Conservation (phyloP, 2,888 invertebrate genomes). For the Clivina fossor region DNA sequence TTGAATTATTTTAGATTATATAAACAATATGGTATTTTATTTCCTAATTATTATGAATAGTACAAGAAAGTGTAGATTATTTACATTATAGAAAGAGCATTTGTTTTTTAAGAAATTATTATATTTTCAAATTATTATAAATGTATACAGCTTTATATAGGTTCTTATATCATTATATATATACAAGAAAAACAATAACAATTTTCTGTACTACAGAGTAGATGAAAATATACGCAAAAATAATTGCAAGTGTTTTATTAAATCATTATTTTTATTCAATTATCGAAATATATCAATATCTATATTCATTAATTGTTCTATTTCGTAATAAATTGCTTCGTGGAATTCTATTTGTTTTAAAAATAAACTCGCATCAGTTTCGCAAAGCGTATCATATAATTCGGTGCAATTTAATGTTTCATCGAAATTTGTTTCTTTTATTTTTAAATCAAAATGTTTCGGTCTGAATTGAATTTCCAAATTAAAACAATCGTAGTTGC, state of each 20-base stretch:
- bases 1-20: no score
- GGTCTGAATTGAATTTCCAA: conserved; percentile 2
- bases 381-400: conserved; percentile 6
- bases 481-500: conserved; percentile 5
- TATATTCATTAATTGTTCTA: conserved; percentile 33
- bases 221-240: conserved; percentile 6
- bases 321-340: conserved; percentile 25
- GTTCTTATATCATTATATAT: conserved; percentile 13
- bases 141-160: conserved; percentile 24
- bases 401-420: background rate
- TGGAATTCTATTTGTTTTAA: conserved; percentile 24
- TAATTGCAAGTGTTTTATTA: conserved; percentile 3
- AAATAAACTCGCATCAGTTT: conserved; percentile 1
- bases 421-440: no score
- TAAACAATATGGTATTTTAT: no score
- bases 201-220: conserved; percentile 12
- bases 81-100: no score
- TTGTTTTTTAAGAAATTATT: no score
- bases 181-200: conserved; percentile 23
- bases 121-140: no score
- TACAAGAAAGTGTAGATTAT: no score
- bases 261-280: conserved; percentile 1
- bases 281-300: conserved; percentile 26
- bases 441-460: background rate
- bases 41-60: no score